phyloP scores from a whole-genome alignment of 1,140 invertebrate genomes.

The Chironomus tepperi region DNA sequence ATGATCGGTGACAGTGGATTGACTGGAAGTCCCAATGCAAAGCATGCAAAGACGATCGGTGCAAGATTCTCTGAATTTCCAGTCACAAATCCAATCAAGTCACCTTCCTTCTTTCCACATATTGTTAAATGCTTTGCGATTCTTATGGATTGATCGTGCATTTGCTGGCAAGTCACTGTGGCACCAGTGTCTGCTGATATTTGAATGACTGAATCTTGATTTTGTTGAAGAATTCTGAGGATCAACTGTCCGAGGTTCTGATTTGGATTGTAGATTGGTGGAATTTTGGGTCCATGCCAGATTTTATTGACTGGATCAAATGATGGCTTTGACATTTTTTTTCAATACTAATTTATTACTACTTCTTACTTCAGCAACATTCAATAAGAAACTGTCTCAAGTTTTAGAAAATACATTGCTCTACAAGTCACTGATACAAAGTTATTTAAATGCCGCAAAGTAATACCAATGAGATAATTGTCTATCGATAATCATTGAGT shows the following conservation, averaged over 20 bases:
- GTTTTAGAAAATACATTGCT: no score
- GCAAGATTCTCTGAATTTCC: conserved; percentile 20
- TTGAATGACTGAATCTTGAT: conserved; percentile 35
- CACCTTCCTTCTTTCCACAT: neutral
- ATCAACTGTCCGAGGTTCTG: conserved; percentile 34
- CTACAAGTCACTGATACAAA: no score
- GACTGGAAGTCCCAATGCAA: conserved; percentile 37
- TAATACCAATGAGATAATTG: no score
- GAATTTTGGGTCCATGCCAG: neutral
- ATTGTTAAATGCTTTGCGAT: conserved; percentile 1
- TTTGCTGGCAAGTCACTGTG: neutral
- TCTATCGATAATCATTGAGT: no score
- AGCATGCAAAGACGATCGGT: conserved; percentile 30
- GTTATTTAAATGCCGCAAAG: no score
- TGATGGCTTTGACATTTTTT: neutral
- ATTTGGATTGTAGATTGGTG: neutral
- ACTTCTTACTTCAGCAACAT: no score
- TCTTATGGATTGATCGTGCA: neutral
- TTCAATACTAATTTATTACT: no score
- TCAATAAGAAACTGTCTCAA: no score
- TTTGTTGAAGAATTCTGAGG: conserved; percentile 36
- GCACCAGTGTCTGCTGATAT: conserved; percentile 26
- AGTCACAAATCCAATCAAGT: neutral
- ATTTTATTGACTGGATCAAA: neutral
- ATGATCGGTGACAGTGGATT: conserved; percentile 29